A percentile compares a stretch with the other conserved stretches of the same genome.
phyloP scores from a whole-genome alignment of 2,797 vertebrate genomes.

The Leucoraja ocellata region DNA sequence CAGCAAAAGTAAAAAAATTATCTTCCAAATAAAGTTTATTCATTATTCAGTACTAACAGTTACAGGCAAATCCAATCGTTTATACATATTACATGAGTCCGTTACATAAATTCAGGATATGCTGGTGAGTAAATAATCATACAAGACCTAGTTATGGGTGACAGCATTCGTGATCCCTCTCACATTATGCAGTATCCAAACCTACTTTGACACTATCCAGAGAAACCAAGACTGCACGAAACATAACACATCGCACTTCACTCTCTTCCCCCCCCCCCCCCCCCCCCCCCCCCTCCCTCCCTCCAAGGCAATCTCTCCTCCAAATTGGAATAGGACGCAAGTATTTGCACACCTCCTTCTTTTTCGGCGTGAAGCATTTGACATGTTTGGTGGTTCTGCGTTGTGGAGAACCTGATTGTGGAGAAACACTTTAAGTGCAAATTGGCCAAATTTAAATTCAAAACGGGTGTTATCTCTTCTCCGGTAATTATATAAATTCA shows the following conservation, averaged over 20 bases:
- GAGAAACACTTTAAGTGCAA: background rate
- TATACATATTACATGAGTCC: conserved; percentile 35
- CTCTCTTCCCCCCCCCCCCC: too few relatives aligned
- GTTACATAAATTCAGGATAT: conserved; percentile 35
- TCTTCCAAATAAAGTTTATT: conserved; percentile 39
- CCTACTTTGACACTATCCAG: conserved; percentile 8
- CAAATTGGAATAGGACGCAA: conserved; percentile 8
- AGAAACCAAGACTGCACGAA: conserved; percentile 12
- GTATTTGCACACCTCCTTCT: conserved; percentile 18
- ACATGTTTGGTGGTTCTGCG: background rate
- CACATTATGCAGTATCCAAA: conserved; percentile 22
- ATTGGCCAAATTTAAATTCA: background rate
- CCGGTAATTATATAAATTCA: background rate
- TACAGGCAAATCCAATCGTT: conserved; percentile 38
- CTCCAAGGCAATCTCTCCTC: conserved; percentile 35
- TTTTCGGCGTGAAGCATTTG: background rate
- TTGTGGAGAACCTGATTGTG: background rate
- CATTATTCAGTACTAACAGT: conserved; percentile 32
- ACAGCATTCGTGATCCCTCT: conserved; percentile 18
- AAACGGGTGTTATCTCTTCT: background rate
- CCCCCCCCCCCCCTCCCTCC: background rate
- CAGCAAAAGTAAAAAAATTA: background rate
- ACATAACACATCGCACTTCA: conserved; percentile 25
- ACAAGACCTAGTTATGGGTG: conserved; percentile 29
- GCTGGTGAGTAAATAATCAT: conserved; percentile 26